Evolutionary conservation across 2,888 invertebrate species (phyloP).

Genomic region (Achlya flavicornis): DNA sequence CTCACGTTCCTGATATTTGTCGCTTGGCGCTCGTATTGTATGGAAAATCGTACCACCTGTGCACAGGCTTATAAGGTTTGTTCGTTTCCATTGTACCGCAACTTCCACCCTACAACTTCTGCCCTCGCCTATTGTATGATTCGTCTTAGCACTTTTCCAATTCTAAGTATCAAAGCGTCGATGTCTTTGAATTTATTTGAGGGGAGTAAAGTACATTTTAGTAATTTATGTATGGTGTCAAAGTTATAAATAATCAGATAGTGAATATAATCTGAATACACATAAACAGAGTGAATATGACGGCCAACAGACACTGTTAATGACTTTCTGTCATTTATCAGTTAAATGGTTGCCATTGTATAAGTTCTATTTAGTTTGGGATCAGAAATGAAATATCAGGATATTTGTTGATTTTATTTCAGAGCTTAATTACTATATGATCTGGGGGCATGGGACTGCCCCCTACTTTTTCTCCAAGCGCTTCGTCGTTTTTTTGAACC

Average conservation of each 20-base stretch:
- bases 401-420: too few species aligned
- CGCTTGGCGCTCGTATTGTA: constrained; percentile 50
- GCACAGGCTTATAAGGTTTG: constrained; percentile 60
- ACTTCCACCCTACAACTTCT: constrained; percentile 52
- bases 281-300: too few species aligned
- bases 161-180: constrained; percentile 43
- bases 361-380: too few species aligned
- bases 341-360: too few species aligned
- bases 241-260: neutral
- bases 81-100: constrained; percentile 56
- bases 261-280: too few species aligned
- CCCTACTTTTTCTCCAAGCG: too few species aligned
- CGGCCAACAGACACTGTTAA: too few species aligned
- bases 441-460: too few species aligned
- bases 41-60: constrained; percentile 63
- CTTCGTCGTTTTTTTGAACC: too few species aligned
- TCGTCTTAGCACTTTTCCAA: constrained; percentile 45
- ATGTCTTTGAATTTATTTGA: constrained; percentile 22
- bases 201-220: constrained; percentile 18
- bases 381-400: too few species aligned
- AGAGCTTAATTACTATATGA: too few species aligned
- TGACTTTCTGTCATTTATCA: too few species aligned
- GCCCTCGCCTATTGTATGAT: constrained; percentile 54
- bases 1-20: constrained; percentile 55
- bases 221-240: neutral